These are phyloP conservation scores for Megaceryle maxima DNA, from an alignment of 2,113 vertebrate species.

Conservation along the genomic window DNA sequence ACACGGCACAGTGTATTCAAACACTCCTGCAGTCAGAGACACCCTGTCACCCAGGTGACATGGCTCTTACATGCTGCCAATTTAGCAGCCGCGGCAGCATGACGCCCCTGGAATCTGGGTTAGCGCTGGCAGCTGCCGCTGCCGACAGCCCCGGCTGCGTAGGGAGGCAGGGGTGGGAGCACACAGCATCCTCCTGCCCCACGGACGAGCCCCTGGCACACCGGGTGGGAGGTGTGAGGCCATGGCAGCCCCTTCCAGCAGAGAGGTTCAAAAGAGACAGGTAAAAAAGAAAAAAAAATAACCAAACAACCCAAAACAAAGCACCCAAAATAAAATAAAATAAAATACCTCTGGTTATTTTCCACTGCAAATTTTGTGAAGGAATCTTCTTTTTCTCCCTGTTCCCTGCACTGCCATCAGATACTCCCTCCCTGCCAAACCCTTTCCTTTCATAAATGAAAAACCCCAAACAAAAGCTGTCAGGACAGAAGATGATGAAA, in stretches of 20 bases:
- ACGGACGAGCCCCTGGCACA: not conserved
- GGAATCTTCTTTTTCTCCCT: not conserved
- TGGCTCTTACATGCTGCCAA: slow-evolving; percentile 10
- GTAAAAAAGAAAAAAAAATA: not conserved
- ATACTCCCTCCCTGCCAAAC: slow-evolving; percentile 10
- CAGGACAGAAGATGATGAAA: slow-evolving; percentile 43
- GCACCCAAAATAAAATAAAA: not conserved
- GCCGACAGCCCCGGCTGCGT: not conserved
- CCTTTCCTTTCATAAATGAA: slow-evolving; percentile 20
- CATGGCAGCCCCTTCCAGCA: not conserved
- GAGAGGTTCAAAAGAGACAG: not conserved
- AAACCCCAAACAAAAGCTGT: slow-evolving; percentile 63
- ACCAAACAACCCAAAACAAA: no score
- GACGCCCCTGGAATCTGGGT: slow-evolving; percentile 41
- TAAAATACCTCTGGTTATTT: not conserved
- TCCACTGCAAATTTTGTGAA: not conserved
- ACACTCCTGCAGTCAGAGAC: not conserved
- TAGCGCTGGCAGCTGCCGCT: not conserved
- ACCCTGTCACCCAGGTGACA: slow-evolving; percentile 62
- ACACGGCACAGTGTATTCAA: not conserved
- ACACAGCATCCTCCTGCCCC: not conserved
- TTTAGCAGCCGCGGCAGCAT: slow-evolving; percentile 31
- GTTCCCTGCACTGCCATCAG: not conserved
- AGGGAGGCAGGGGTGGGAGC: not conserved
- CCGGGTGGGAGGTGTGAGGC: accelerated